phyloP scores from a whole-genome alignment of 2,113 vertebrate species.

The Scopus umbretta region DNA sequence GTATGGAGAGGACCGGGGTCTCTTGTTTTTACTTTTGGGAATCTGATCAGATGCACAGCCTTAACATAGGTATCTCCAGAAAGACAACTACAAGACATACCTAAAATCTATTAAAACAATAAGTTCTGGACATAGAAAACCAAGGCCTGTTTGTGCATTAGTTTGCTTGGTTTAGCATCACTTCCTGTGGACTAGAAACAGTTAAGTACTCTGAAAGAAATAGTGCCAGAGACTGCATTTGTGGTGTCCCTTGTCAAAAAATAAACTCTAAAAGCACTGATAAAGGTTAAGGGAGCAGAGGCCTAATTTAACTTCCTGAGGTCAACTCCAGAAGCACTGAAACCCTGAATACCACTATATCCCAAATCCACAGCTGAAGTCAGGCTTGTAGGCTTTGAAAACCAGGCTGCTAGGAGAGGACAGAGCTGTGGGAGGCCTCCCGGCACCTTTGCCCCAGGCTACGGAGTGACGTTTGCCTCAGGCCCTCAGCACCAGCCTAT shows the following conservation, averaged over 20 bases:
- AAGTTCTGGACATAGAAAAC: not conserved
- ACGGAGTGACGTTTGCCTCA: not conserved
- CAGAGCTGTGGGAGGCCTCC: not conserved
- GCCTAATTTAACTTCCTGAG: not conserved
- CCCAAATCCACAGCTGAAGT: not conserved
- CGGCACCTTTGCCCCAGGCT: not conserved
- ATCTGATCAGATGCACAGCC: not conserved
- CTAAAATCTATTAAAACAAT: not conserved
- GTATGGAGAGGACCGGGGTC: not conserved
- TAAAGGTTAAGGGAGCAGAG: not conserved
- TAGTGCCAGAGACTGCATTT: not conserved
- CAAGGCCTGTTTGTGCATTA: not conserved
- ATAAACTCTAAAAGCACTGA: not conserved
- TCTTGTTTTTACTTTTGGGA: not conserved
- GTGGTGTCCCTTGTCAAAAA: not conserved
- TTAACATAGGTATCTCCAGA: not conserved
- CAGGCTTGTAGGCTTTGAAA: too few species aligned
- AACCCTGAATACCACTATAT: not conserved
- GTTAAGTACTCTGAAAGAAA: not conserved
- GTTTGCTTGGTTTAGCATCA: not conserved
- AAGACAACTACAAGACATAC: not conserved
- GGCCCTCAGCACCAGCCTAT: not conserved
- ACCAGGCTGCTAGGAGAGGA: too few species aligned
- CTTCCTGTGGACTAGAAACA: not conserved
- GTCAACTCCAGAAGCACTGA: not conserved